Percentiles rank a stretch among this genome's conserved stretches.
These are phyloP conservation scores for Drosophila eohydei DNA, from an alignment of 2,888 invertebrate species.

Conservation along the genomic window DNA sequence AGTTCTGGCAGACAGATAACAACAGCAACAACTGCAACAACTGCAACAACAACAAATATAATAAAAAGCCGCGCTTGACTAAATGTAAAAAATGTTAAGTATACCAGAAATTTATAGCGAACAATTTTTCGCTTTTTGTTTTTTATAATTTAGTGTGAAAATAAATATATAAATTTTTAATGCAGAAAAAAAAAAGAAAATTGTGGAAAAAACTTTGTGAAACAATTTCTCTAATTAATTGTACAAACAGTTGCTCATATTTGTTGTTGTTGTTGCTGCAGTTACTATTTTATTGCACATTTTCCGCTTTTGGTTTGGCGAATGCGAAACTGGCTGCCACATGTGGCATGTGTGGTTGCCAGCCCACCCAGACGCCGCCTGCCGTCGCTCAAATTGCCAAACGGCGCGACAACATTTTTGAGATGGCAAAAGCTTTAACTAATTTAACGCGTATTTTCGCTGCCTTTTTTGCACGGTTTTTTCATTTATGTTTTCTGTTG, in stretches of 20 bases:
- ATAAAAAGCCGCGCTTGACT: constrained; percentile 58
- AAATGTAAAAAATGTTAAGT: constrained; percentile 73
- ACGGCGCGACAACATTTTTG: constrained; percentile 67
- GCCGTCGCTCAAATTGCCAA: constrained; percentile 19
- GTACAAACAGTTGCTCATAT: constrained; percentile 47
- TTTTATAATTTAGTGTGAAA: constrained; percentile 58
- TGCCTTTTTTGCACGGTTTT: constrained; percentile 12
- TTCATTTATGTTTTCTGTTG: constrained; percentile 46
- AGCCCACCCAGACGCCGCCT: constrained; percentile 52
- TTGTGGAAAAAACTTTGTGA: constrained; percentile 42
- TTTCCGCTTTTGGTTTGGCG: constrained; percentile 61
- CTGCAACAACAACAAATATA: constrained; percentile 11
- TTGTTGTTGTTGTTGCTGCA: constrained; percentile 7
- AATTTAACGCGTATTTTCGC: constrained; percentile 70
- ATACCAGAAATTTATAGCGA: constrained; percentile 73
- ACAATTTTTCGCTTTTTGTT: constrained; percentile 40
- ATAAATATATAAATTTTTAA: constrained; percentile 38
- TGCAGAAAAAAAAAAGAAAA: constrained; percentile 21
- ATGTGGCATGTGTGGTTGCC: constrained; percentile 16
- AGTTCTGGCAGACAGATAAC: constrained; percentile 52
- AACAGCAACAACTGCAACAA: constrained; percentile 15
- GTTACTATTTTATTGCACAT: constrained; percentile 19
- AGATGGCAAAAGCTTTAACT: constrained; percentile 56
- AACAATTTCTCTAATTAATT: constrained; percentile 80
- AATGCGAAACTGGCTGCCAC: constrained; percentile 22